Base-by-base conservation (phyloP, 2,113 vertebrate genomes). In the Platanista minor region DNA sequence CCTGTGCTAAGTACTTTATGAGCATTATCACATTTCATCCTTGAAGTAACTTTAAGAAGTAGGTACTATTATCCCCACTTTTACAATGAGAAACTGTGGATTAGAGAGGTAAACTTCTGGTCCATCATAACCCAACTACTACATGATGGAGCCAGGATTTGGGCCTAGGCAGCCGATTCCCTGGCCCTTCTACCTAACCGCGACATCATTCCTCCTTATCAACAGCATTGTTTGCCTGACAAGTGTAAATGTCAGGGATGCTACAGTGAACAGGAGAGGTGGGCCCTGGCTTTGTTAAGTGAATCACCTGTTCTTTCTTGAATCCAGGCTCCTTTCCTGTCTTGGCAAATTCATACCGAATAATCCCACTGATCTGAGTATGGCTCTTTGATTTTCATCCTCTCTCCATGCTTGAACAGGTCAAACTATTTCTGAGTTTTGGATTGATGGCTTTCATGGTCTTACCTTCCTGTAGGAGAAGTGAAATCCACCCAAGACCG, bases 401-500 rank as follows among this genome's bases (percentile, higher is more conserved):
- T 82, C 23, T 75, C 33, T 61, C 80, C 39, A 8, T n/a, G 33
- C 39, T 74, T 36, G 33, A 71, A 57, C 20, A 52, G 8, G 17
- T 43, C 78, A 23, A 4, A 39, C 49, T 74, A 0, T 72, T 75
- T 49, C 71, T 85, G 39, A 69, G 49, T 33, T 33, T 29, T 49
- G 27, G 17, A 33, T 43, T 66, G 64, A 59, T 77, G 13, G 49
- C 61, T 20, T 86, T 27, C 31, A 41, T 43, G 62, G 12, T 90
- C 67, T 87, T 69, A 2, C 89, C 96, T 83, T 46, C 69, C 86
- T 93, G 7, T 72, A 99, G 99, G 99, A 27, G 99, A 99, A 97
- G 98, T 99, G 49, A 99, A 99, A 98, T 99, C 99, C 0, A 99
- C 99, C 0, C 98, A 99, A 75, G 99, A 99, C 95, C 98, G 98